These are phyloP conservation scores for Paracanthobrama guichenoti DNA, from an alignment of 2,113 vertebrate species.

Conservation along the genomic window DNA sequence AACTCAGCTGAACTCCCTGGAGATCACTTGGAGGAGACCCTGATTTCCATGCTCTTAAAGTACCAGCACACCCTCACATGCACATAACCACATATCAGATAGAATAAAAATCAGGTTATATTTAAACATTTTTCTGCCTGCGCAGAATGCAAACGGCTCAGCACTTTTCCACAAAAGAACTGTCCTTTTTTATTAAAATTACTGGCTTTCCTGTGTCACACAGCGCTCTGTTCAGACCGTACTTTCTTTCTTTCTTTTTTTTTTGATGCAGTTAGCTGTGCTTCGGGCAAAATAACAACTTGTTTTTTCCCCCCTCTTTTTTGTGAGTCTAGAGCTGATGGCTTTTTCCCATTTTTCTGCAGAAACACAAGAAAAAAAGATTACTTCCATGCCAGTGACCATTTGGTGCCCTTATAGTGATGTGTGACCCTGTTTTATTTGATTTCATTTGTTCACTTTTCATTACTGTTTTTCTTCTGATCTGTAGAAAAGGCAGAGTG, in stretches of 20 bases:
- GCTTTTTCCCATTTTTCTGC: conserved; percentile 70
- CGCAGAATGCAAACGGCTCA: conserved; percentile 67
- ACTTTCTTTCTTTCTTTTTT: background rate
- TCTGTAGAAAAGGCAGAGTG: conserved; percentile 67
- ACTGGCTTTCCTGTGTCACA: conserved; percentile 69
- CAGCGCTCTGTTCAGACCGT: conserved; percentile 67
- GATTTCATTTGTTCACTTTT: conserved; percentile 80
- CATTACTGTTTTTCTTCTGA: conserved; percentile 75
- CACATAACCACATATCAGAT: conserved; percentile 60
- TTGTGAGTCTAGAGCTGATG: conserved; percentile 66
- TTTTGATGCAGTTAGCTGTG: conserved; percentile 70
- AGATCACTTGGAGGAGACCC: conserved; percentile 51
- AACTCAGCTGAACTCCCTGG: conserved; percentile 7
- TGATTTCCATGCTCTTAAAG: conserved; percentile 50
- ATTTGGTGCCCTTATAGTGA: conserved; percentile 82
- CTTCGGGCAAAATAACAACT: conserved; percentile 81
- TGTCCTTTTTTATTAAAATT: conserved; percentile 79
- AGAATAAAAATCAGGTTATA: conserved; percentile 67
- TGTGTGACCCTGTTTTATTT: conserved; percentile 82
- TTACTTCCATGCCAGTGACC: conserved; percentile 78
- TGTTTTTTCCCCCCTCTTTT: conserved; percentile 61
- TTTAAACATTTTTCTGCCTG: conserved; percentile 62
- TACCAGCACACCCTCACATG: conserved; percentile 36
- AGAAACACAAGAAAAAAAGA: conserved; percentile 70
- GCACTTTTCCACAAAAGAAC: conserved; percentile 77